phyloP scores from a whole-genome alignment of 1,140 invertebrate species.

The Drosophila kohkoa region DNA sequence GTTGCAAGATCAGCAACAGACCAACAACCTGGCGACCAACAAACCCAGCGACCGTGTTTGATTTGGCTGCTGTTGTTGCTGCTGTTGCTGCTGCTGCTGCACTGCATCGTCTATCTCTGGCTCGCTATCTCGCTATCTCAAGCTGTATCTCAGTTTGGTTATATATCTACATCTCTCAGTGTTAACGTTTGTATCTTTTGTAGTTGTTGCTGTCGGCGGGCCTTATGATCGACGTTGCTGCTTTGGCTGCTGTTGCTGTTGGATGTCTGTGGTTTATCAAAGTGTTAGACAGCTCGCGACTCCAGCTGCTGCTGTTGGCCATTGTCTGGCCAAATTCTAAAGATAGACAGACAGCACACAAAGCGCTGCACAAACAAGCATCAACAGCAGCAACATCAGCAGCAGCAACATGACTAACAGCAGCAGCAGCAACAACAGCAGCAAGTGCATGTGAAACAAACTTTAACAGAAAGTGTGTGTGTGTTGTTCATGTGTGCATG shows the following conservation, averaged over 20 bases:
- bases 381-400: slow-evolving; percentile 21
- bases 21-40: slow-evolving; percentile 30
- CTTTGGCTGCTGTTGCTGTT: slow-evolving; percentile 6
- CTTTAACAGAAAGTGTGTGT: slow-evolving; percentile 34
- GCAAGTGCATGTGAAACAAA: slow-evolving; percentile 75
- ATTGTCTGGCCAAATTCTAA: slow-evolving; percentile 75
- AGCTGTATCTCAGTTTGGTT: background rate
- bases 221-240: slow-evolving; percentile 24
- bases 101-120: no score
- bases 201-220: slow-evolving; percentile 30
- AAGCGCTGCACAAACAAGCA: slow-evolving; percentile 19
- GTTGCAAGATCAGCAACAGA: slow-evolving; percentile 68
- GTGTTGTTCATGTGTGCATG: slow-evolving; percentile 5
- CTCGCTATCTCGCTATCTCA: background rate
- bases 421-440: slow-evolving; percentile 37
- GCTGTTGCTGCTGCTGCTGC: no score
- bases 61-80: slow-evolving; percentile 24
- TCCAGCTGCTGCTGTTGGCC: slow-evolving; percentile 26
- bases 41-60: slow-evolving; percentile 49
- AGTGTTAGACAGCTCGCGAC: slow-evolving; percentile 46
- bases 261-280: slow-evolving; percentile 65
- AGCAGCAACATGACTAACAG: slow-evolving; percentile 1
- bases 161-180: slow-evolving; percentile 3
- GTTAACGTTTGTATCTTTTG: slow-evolving; percentile 11
- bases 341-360: slow-evolving; percentile 54